Evolutionary conservation across 2,797 vertebrate species (phyloP).

Genomic region (Tiaroga cobitis): DNA sequence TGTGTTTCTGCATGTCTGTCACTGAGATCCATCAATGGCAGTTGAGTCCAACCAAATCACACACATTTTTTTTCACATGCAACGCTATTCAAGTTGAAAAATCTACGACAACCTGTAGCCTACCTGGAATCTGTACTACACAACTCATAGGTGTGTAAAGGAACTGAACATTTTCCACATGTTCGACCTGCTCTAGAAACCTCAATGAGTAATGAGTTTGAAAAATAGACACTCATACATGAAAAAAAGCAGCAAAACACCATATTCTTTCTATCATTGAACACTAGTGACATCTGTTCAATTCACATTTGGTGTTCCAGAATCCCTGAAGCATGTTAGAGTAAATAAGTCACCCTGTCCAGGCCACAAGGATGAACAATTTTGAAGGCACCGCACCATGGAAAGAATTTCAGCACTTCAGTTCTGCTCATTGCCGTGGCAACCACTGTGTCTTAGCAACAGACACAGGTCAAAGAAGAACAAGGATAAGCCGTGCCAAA

Average conservation of each 20-base stretch:
- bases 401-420: constrained; percentile 21
- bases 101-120: not conserved
- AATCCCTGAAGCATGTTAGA: not conserved
- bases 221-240: not conserved
- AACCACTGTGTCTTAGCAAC: constrained; percentile 50
- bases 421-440: constrained; percentile 45
- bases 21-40: not conserved
- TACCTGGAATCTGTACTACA: not conserved
- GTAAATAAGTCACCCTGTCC: not conserved
- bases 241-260: constrained; percentile 8
- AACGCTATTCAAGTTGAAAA: not conserved
- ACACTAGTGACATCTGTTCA: not conserved
- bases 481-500: constrained; percentile 44
- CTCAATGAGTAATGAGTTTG: not conserved
- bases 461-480: constrained; percentile 46
- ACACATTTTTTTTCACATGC: not conserved
- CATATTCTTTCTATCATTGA: not conserved
- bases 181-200: not conserved
- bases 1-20: not conserved
- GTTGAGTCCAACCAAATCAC: not conserved
- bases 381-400: not conserved
- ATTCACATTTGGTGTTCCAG: not conserved
- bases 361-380: constrained; percentile 1
- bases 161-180: not conserved
- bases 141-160: not conserved